Evolutionary conservation across 2,888 invertebrate genomes (phyloP), one percentile per base, ranked within the genome.

Genomic region (Helobdella robusta): DNA sequence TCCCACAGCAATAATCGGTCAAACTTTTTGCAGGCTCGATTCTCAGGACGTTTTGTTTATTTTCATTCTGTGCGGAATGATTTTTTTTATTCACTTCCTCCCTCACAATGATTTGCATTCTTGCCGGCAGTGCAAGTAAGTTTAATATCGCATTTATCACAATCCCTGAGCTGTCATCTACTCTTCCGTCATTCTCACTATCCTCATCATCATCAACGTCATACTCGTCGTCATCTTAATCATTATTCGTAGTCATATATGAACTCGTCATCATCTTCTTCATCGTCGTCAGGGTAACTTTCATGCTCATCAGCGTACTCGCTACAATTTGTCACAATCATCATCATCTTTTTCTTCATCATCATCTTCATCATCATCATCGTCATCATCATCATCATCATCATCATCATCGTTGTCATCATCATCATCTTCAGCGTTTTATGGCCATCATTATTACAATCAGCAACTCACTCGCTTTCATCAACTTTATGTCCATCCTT

Each of bases 331-430:
- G 20, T 48, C 6, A 6, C 11, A n/a, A n/a, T n/a, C n/a, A n/a
- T n/a, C n/a, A n/a, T n/a, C n/a, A n/a, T n/a, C n/a, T n/a, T n/a
- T n/a, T 48, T 4, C 11, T 6, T 56, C 23, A 28, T 56, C 20
- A n/a, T 2, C 5, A 1, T 56, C 30, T 25, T 56, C 30, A 8
- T 2, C 15, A 30, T 59, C 30, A 59, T 2, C 35, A 30, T n/a
- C 20, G 35, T 30, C 36, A 59, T 20, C 59, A 59, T 59, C 59
- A 59, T 32, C 59, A 59, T 59, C 32, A 30, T 3, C 59, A 34
- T 59, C 32, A 34, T 59, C 4, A 34, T 32, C 4, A 4, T 59
- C 32, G 15, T 59, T 35, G 23, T 3, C 59, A 34, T 30, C 32
- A 4, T 59, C 59, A 34, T 40, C 40, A 40, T 40, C 40, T 40